Percentiles rank a stretch among this genome's conserved stretches.
Conservation (phyloP, 2,797 vertebrate species). For the Danio choprae region DNA sequence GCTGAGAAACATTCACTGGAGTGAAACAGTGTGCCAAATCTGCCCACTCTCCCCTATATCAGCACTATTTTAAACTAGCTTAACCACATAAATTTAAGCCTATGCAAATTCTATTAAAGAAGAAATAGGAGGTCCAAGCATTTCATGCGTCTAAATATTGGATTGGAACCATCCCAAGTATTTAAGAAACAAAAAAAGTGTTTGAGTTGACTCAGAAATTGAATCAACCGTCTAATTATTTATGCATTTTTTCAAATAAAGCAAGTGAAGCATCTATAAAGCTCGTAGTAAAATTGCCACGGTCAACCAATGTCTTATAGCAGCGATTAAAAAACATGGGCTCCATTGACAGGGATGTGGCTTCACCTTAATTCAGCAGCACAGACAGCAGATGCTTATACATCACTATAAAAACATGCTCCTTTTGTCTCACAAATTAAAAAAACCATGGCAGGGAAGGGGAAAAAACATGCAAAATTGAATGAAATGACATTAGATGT, state of each 20-base stretch:
- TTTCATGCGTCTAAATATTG: too few species aligned
- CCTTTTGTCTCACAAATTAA: neutral
- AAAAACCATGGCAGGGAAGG: neutral
- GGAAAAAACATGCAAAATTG: conserved; percentile 71
- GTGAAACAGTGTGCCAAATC: neutral
- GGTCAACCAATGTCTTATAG: neutral
- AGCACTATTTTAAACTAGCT: neutral
- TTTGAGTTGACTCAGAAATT: neutral
- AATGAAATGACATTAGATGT: conserved; percentile 79
- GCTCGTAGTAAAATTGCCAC: neutral
- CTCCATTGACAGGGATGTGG: conserved; percentile 29
- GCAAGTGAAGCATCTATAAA: conserved; percentile 7
- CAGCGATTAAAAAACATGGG: neutral
- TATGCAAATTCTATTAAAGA: neutral
- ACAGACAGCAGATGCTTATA: conserved; percentile 17
- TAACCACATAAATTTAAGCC: neutral
- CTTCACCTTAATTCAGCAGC: conserved; percentile 12
- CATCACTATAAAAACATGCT: conserved; percentile 21
- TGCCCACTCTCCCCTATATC: neutral
- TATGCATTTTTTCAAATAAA: neutral
- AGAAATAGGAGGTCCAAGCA: neutral
- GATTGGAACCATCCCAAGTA: neutral
- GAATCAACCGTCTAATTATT: neutral
- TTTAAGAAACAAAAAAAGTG: neutral
- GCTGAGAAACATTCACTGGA: too few species aligned